Conservation (phyloP, 2,113 vertebrate genomes). For the Barbus barbus region DNA sequence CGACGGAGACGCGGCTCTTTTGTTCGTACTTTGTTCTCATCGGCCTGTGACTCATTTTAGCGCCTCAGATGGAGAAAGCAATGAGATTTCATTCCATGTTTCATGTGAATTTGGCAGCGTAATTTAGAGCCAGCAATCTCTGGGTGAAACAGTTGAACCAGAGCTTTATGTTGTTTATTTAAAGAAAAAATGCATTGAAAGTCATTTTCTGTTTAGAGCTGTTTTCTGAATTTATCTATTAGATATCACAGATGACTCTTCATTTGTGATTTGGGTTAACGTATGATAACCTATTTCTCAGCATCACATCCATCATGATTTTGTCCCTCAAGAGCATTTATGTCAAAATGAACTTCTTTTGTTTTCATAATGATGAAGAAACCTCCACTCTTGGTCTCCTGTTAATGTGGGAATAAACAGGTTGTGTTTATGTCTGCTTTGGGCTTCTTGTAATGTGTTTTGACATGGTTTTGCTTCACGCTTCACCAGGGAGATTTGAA, state of each 20-base stretch:
- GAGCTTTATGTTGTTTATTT: background rate
- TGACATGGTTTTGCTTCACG: conserved; percentile 21
- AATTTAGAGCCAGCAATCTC: background rate
- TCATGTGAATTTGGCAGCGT: background rate
- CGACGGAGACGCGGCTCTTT: background rate
- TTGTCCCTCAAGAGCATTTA: background rate
- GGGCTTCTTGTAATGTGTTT: conserved; percentile 15
- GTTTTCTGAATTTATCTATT: background rate
- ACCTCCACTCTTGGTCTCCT: background rate
- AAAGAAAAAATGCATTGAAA: background rate
- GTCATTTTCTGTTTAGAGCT: background rate
- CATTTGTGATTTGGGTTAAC: background rate
- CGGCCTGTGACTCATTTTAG: background rate
- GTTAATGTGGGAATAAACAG: background rate
- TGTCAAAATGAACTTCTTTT: background rate
- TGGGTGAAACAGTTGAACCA: background rate
- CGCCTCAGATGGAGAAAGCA: background rate
- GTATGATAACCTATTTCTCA: background rate
- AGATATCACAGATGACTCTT: background rate
- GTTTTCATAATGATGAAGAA: background rate
- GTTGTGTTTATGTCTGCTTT: background rate
- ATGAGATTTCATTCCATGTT: background rate
- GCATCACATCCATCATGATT: background rate
- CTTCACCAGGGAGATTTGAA: background rate
- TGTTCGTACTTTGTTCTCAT: background rate